phyloP scores from a whole-genome alignment of 2,113 vertebrate genomes.

The human (Homo sapiens) region GRCh38 chr12:34030001-34030500 shows the following conservation, averaged over 20 bases:
- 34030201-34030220: conserved; percentile 27
- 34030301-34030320: neutral
- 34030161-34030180: neutral
- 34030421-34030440: neutral
- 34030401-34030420: neutral
- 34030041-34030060: neutral
- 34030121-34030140: neutral
- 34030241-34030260: neutral
- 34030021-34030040: too few relatives aligned
- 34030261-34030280: neutral
- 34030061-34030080: conserved; percentile 5
- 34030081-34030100: neutral
- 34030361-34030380: neutral
- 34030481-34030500: neutral
- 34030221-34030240: neutral
- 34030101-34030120: neutral
- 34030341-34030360: neutral
- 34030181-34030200: conserved; percentile 29
- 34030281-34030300: neutral
- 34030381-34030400: neutral
- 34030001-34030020: too few relatives aligned
- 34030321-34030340: neutral
- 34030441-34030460: neutral
- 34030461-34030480: neutral
- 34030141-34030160: neutral